These are phyloP conservation scores for Gorilla gorilla DNA, from an alignment of 2,113 vertebrate genomes.

Conservation along the genomic window DNA sequence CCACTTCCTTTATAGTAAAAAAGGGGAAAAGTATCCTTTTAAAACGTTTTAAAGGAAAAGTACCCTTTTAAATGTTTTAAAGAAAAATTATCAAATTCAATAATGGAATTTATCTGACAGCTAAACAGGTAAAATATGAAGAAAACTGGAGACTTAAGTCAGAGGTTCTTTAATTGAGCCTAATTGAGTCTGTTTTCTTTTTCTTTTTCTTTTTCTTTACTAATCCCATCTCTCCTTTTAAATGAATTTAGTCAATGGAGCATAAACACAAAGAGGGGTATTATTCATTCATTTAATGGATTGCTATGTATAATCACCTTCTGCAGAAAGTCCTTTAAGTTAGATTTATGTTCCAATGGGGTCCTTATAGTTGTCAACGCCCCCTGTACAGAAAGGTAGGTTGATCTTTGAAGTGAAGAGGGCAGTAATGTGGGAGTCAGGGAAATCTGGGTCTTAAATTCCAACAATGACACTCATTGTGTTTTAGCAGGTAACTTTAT, in stretches of 20 bases:
- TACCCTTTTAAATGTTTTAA: not conserved
- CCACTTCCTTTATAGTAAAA: not conserved
- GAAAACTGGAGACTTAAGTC: not conserved
- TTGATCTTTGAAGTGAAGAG: not conserved
- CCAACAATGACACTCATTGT: not conserved
- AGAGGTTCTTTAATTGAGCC: not conserved
- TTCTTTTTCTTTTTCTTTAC: not conserved
- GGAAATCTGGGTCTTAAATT: not conserved
- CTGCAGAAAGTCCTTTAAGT: not conserved
- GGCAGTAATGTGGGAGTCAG: not conserved
- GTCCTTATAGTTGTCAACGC: not conserved
- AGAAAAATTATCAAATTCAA: not conserved
- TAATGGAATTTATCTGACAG: not conserved
- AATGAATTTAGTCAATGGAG: not conserved
- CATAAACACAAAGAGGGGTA: not conserved
- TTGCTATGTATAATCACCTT: not conserved
- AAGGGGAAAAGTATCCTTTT: not conserved
- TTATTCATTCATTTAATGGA: not conserved
- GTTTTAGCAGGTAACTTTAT: not conserved
- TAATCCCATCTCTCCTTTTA: not conserved
- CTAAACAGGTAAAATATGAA: not conserved
- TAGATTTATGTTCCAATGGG: not conserved
- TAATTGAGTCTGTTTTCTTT: not conserved
- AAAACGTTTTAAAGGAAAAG: too few species aligned
- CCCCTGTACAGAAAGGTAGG: not conserved